Percentiles rank a stretch among this genome's conserved stretches.
Conservation (phyloP, 1,140 invertebrate genomes). For the Protaetia brevitarsis region DNA sequence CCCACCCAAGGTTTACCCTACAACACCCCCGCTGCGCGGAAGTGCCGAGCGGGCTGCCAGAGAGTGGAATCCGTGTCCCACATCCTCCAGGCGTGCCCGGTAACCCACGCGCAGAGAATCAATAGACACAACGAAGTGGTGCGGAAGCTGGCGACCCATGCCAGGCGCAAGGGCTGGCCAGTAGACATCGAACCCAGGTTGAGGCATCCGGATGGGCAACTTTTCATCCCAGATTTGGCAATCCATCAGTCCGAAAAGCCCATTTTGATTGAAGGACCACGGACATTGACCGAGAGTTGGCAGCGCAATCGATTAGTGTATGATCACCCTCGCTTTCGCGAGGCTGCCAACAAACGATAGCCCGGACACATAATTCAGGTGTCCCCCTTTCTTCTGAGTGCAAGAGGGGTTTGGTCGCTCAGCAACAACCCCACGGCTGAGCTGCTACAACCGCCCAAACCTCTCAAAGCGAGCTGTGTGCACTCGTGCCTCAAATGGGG, state of each 20-base stretch:
- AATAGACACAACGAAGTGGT: conserved; percentile 29
- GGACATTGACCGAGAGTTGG: conserved; percentile 1
- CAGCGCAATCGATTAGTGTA: conserved; percentile 24
- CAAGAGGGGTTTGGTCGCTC: conserved; percentile 29
- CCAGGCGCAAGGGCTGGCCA: background rate
- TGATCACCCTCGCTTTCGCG: conserved; percentile 24
- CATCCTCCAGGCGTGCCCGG: conserved; percentile 24
- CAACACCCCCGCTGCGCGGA: background rate
- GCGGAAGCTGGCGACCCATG: background rate
- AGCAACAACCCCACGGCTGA: conserved; percentile 15
- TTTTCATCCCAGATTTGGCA: conserved; percentile 22
- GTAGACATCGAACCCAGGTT: conserved; percentile 10
- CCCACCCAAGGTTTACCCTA: conserved; percentile 28
- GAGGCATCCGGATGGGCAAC: background rate
- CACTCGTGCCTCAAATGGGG: conserved; percentile 8
- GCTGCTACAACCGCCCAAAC: background rate
- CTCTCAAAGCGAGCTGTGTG: conserved; percentile 21
- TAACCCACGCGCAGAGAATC: conserved; percentile 25
- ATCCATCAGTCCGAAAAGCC: background rate
- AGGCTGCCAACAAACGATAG: conserved; percentile 17
- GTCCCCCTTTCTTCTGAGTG: conserved; percentile 24
- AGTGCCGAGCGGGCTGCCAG: conserved; percentile 8
- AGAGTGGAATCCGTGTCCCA: conserved; percentile 23
- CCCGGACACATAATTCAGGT: conserved; percentile 24
- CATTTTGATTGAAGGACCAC: conserved; percentile 21